Base-by-base conservation (phyloP, 2,797 vertebrate species). In the Gastrophryne carolinensis region DNA sequence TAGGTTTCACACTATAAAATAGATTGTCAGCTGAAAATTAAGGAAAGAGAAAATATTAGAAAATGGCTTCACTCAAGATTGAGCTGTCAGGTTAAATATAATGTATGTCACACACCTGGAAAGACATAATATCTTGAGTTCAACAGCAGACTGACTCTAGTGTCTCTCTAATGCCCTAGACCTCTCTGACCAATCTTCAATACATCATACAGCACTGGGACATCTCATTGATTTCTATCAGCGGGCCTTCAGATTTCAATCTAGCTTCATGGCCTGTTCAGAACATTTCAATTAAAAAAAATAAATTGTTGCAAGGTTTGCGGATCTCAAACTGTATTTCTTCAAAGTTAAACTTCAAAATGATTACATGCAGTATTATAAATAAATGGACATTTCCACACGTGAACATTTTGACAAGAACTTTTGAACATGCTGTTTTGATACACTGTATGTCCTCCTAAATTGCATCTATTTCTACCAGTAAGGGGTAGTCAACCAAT, bases 1-100 rank as follows among this genome's bases (percentile, higher is more conserved):
- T 47, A 34, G 26, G 54, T 50, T 54, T 54, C 64, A 53, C 30
- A 37, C 30, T 49, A 67, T 57, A 44, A 44, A 47, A 39, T 71
- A 47, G 53, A 58, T 47, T 47, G 26, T 58, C 53, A 58, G 53
- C n/a, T 47, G 37, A 71, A 60, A 57, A 58, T 71, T 30, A 60
- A 30, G 21, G 56, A 58, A 58, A 60, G 35, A 71, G 54, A 71
- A 71, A 60, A 71, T 71, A 71, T 58, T 71, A 60, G 54, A 71
- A 71, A 71, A 71, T 71, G 37, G 34, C 49, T 71, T 60, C 26
- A 49, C 50, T 72, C 39, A 72, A 60, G 41, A 50, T 72, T 72
- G 56, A 72, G 29, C 68, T 60, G 54, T 60, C 56, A 61, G n/a
- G 29, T 32, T 49, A 24, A 49, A 47, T 72, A 35, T 21, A 49